phyloP scores from a whole-genome alignment of 2,888 invertebrate genomes.

The Xestoiulus laeticollis region DNA sequence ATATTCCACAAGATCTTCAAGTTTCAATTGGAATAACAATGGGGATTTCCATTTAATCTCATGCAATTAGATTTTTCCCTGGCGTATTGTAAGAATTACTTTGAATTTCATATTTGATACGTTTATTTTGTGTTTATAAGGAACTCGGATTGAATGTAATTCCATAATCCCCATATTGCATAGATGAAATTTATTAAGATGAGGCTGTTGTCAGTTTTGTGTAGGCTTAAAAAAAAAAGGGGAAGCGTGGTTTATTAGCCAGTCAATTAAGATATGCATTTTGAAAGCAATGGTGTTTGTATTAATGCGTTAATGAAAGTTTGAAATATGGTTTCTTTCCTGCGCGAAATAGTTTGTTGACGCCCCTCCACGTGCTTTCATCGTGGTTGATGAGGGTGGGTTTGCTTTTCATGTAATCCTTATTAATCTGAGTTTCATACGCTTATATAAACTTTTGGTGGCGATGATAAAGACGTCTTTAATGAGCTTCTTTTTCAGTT shows the following conservation, averaged over 20 bases:
- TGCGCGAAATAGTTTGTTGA: background rate
- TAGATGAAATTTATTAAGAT: too few species aligned
- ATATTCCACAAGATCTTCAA: too few species aligned
- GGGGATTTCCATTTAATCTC: too few species aligned
- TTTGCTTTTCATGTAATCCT: background rate
- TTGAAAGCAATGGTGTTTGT: conserved; percentile 2
- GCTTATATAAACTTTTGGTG: conserved; percentile 19
- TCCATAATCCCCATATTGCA: too few species aligned
- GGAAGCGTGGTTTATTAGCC: background rate
- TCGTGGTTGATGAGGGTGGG: conserved; percentile 21
- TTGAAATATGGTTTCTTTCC: background rate
- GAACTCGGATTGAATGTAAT: too few species aligned
- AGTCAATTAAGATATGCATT: background rate
- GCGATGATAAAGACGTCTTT: conserved; percentile 24
- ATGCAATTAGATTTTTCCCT: too few species aligned
- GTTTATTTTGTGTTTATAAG: too few species aligned
- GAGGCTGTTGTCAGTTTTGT: too few species aligned
- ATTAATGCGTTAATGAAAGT: background rate
- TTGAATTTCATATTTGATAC: too few species aligned
- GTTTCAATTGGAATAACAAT: too few species aligned
- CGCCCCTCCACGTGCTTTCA: background rate
- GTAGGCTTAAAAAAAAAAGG: background rate
- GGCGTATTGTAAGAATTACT: too few species aligned
- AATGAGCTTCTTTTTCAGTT: background rate
- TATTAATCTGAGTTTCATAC: conserved; percentile 28